A percentile compares a stretch with the other conserved stretches of the same genome.
phyloP scores from a whole-genome alignment of 2,113 vertebrate species.

The Zosterops borbonicus region DNA sequence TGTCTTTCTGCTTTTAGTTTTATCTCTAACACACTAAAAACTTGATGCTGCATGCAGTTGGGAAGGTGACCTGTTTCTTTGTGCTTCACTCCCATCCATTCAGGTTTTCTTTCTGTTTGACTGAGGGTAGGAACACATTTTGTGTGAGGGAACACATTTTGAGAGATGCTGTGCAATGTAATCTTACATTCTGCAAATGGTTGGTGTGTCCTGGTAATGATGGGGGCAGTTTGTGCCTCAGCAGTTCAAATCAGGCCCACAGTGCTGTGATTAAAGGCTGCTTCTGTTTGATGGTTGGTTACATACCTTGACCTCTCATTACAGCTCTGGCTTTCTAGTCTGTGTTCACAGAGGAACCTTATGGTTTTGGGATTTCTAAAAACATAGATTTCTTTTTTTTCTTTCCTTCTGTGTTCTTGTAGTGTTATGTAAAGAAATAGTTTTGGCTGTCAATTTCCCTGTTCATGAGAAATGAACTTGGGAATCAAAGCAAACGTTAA shows the following conservation, averaged over 20 bases:
- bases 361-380: neutral
- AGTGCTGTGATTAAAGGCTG: conserved; percentile 21
- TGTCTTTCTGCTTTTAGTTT: neutral
- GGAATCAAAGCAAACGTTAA: neutral
- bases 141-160: neutral
- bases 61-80: neutral
- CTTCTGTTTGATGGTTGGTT: neutral
- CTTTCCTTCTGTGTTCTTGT: neutral
- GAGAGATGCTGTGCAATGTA: neutral
- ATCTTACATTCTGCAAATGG: neutral
- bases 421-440: neutral
- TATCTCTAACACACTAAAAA: neutral
- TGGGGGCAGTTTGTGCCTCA: neutral
- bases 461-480: neutral
- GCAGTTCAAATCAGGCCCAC: neutral
- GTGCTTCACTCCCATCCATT: neutral
- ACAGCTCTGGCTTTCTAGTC: neutral
- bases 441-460: neutral
- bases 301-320: conserved; percentile 22
- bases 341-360: neutral
- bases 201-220: neutral
- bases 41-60: neutral
- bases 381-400: neutral
- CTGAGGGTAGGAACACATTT: neutral
- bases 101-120: neutral